These are phyloP conservation scores for Castor canadensis DNA, from an alignment of 2,113 vertebrate genomes.

Conservation along the genomic window DNA sequence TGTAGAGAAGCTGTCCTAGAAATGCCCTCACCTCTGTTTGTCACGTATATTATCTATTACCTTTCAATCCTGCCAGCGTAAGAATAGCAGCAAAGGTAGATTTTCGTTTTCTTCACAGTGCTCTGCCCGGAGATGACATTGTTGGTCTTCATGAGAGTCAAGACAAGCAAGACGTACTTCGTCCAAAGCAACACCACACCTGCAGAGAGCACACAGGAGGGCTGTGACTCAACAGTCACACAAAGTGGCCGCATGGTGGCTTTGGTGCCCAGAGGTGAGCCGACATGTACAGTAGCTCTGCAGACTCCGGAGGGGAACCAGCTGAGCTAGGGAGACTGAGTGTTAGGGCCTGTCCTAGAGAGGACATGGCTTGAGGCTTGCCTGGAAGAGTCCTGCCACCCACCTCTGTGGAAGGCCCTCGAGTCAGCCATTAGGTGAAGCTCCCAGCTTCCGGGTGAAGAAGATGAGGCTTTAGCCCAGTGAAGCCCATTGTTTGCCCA, in stretches of 20 bases:
- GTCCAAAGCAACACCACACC: neutral
- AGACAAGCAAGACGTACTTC: accelerated
- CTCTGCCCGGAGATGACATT: neutral
- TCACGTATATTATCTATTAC: accelerated
- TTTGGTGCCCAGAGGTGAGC: neutral
- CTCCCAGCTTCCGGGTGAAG: accelerated
- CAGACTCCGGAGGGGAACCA: neutral
- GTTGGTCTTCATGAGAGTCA: neutral
- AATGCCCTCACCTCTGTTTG: accelerated
- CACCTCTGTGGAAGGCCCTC: accelerated
- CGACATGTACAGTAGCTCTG: neutral
- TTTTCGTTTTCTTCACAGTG: accelerated
- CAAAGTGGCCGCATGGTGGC: neutral
- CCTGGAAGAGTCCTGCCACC: accelerated
- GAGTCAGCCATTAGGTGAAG: too few relatives aligned
- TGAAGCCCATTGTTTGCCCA: neutral
- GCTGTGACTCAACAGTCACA: too few relatives aligned
- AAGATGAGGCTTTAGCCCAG: neutral
- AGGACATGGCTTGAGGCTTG: accelerated
- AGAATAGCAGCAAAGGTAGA: accelerated
- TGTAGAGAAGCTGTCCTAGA: neutral
- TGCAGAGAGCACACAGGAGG: accelerated
- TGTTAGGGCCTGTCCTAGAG: neutral
- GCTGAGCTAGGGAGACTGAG: accelerated
- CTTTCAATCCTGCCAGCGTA: neutral